phyloP scores from a whole-genome alignment of 2,888 invertebrate genomes.

The Drosophila neoperkinsi region DNA sequence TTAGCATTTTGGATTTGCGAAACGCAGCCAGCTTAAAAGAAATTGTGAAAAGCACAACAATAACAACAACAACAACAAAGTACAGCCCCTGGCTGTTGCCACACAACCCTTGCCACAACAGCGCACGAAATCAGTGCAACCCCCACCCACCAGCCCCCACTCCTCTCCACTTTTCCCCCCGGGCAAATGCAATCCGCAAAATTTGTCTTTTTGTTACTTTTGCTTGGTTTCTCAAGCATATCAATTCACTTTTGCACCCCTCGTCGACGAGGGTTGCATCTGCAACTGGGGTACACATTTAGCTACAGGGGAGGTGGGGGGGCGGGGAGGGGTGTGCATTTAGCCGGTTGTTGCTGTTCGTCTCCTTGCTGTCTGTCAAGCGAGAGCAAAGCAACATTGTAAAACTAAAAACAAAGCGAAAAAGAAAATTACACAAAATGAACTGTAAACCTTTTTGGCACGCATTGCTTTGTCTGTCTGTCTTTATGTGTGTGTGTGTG shows the following conservation, averaged over 20 bases:
- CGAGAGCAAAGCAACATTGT: slow-evolving; percentile 53
- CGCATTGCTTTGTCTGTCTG: slow-evolving; percentile 57
- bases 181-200: slow-evolving; percentile 62
- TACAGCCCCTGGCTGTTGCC: slow-evolving; percentile 45
- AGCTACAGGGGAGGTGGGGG: too few relatives aligned
- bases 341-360: slow-evolving; percentile 21
- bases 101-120: slow-evolving; percentile 51
- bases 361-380: neutral
- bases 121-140: slow-evolving; percentile 53
- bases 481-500: neutral
- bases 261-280: slow-evolving; percentile 37
- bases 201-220: slow-evolving; percentile 72
- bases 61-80: slow-evolving; percentile 14
- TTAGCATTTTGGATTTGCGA: slow-evolving; percentile 71
- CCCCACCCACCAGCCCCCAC: neutral
- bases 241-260: slow-evolving; percentile 76
- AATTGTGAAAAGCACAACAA: slow-evolving; percentile 53
- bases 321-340: slow-evolving; percentile 25
- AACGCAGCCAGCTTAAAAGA: slow-evolving; percentile 21
- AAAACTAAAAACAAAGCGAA: slow-evolving; percentile 27
- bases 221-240: slow-evolving; percentile 81
- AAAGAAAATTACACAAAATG: slow-evolving; percentile 69
- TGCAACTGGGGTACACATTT: neutral
- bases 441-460: slow-evolving; percentile 77
- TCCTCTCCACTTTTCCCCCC: neutral